Conservation (phyloP, 2,113 vertebrate genomes). For the Nesogale talazaci region DNA sequence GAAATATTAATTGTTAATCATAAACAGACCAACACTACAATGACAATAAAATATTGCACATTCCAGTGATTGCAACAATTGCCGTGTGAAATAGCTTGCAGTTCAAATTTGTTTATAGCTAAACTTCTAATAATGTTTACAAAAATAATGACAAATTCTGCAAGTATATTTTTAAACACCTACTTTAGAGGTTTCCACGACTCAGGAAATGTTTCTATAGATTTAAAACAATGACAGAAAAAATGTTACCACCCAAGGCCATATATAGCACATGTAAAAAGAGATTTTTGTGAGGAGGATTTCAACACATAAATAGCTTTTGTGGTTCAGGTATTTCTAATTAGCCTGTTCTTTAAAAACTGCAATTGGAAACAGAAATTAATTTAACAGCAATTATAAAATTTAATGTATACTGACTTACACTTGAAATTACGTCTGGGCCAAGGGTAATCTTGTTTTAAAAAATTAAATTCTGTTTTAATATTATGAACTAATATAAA, state of each 20-base stretch:
- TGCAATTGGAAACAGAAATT: not conserved
- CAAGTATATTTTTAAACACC: constrained; percentile 46
- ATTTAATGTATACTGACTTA: not conserved
- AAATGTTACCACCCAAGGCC: not conserved
- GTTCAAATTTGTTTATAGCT: constrained; percentile 59
- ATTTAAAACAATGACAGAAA: constrained; percentile 29
- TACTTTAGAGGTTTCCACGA: constrained; percentile 42
- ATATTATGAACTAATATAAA: constrained; percentile 12
- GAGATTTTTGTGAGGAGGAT: constrained; percentile 35
- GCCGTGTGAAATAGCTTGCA: constrained; percentile 41
- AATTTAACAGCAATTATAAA: constrained; percentile 15
- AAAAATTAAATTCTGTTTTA: constrained; percentile 9
- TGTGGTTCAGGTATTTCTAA: constrained; percentile 44
- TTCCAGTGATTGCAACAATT: constrained; percentile 36
- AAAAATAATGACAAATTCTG: constrained; percentile 50
- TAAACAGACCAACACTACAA: constrained; percentile 38
- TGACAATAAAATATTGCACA: constrained; percentile 44
- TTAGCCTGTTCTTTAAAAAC: constrained; percentile 18
- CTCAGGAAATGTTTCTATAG: constrained; percentile 42
- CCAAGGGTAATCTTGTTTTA: not conserved
- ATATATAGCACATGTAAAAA: constrained; percentile 29
- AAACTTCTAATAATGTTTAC: constrained; percentile 50
- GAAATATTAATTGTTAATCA: constrained; percentile 10
- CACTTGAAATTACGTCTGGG: not conserved
- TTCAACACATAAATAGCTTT: constrained; percentile 61